phyloP scores from a whole-genome alignment of 2,888 invertebrate species.

The Lagria hirta region DNA sequence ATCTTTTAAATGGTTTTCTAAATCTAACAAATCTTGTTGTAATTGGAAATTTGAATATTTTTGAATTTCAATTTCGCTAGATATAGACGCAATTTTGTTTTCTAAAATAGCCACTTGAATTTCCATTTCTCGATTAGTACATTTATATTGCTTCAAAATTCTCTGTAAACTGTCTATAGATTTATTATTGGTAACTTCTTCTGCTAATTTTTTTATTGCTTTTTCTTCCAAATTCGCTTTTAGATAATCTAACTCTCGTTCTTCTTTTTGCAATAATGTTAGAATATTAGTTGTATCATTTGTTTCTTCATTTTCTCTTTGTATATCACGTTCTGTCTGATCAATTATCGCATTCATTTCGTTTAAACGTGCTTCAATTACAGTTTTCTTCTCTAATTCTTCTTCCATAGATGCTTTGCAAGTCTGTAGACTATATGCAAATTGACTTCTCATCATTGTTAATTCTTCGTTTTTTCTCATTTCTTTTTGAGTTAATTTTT shows the following conservation, averaged over 20 bases:
- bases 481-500: slow-evolving; percentile 66
- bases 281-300: slow-evolving; percentile 28
- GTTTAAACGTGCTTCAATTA: slow-evolving; percentile 59
- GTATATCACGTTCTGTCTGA: slow-evolving; percentile 64
- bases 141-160: slow-evolving; percentile 24
- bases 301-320: slow-evolving; percentile 50
- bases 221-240: slow-evolving; percentile 66
- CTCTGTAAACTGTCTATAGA: slow-evolving; percentile 58
- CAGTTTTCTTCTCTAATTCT: slow-evolving; percentile 58
- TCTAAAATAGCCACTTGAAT: slow-evolving; percentile 58
- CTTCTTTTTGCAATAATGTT: slow-evolving; percentile 42
- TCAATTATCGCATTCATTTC: slow-evolving; percentile 62
- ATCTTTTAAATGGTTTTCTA: slow-evolving; percentile 46
- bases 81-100: slow-evolving; percentile 60
- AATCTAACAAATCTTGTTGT: slow-evolving; percentile 48
- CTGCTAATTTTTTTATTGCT: slow-evolving; percentile 65
- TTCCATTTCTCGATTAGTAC: slow-evolving; percentile 50
- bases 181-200: slow-evolving; percentile 69
- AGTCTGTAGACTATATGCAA: slow-evolving; percentile 59
- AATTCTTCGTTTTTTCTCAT: slow-evolving; percentile 68
- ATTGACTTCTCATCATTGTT: slow-evolving; percentile 61
- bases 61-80: slow-evolving; percentile 62
- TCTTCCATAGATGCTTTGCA: slow-evolving; percentile 55
- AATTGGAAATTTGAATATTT: slow-evolving; percentile 41
- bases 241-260: slow-evolving; percentile 57